Conservation (phyloP, 2,797 vertebrate species). For the Pseudotriccus pelzelni region DNA sequence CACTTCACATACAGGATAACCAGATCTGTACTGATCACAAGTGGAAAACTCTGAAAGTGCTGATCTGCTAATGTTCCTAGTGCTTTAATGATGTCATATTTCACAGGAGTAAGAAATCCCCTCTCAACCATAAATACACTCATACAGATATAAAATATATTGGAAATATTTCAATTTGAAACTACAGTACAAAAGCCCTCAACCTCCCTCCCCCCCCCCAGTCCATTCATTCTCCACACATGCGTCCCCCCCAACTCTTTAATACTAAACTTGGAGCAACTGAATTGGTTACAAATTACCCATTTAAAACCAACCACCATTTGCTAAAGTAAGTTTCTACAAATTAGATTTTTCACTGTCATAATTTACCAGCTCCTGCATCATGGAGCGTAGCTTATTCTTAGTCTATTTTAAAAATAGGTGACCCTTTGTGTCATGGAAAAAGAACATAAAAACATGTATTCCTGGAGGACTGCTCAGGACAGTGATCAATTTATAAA, state of each 20-base stretch:
- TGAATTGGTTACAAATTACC: slow-evolving; percentile 6
- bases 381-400: slow-evolving; percentile 69
- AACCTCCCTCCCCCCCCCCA: background rate
- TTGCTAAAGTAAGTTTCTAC: slow-evolving; percentile 66
- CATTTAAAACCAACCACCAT: slow-evolving; percentile 19
- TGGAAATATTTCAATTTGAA: slow-evolving; percentile 60
- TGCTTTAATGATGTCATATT: background rate
- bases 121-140: slow-evolving; percentile 56
- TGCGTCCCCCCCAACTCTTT: background rate
- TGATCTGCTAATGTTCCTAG: slow-evolving; percentile 38
- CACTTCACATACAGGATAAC: slow-evolving; percentile 63
- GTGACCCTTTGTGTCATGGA: slow-evolving; percentile 67
- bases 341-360: slow-evolving; percentile 50
- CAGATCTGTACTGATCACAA: slow-evolving; percentile 56
- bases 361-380: slow-evolving; percentile 65
- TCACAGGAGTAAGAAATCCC: slow-evolving; percentile 49
- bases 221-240: slow-evolving; percentile 40
- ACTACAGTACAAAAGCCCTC: slow-evolving; percentile 43
- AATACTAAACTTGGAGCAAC: background rate
- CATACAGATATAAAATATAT: slow-evolving; percentile 63
- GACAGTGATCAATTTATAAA: slow-evolving; percentile 36
- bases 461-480: slow-evolving; percentile 27
- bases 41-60: slow-evolving; percentile 57
- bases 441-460: slow-evolving; percentile 58
- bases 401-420: slow-evolving; percentile 78